These are phyloP conservation scores for Rhynchotus rufescens DNA, from an alignment of 2,797 vertebrate species.

Conservation along the genomic window DNA sequence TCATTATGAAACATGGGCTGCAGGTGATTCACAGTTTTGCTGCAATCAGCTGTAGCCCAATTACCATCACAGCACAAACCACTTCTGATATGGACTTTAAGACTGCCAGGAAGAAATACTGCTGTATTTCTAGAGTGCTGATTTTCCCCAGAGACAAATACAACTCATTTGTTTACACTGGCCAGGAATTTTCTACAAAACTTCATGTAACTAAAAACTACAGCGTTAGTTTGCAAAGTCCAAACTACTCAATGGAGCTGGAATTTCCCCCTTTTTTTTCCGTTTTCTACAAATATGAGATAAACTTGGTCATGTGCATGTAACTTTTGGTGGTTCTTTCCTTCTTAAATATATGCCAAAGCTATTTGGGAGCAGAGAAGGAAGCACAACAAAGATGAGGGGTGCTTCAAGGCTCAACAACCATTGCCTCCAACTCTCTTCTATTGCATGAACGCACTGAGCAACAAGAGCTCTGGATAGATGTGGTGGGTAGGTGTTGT, in stretches of 20 bases:
- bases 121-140: accelerated
- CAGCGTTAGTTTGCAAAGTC: accelerated
- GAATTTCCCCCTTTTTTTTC: not conserved
- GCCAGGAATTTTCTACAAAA: not conserved
- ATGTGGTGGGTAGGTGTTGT: no score
- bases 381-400: not conserved
- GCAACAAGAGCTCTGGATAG: not conserved
- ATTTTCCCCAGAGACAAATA: not conserved
- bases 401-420: not conserved
- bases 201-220: not conserved
- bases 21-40: constrained; percentile 62
- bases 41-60: constrained; percentile 65
- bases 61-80: constrained; percentile 52
- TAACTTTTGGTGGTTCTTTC: not conserved
- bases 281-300: not conserved
- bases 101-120: not conserved
- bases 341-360: not conserved
- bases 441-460: not conserved
- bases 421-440: not conserved
- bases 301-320: not conserved
- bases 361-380: not conserved
- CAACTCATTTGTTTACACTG: not conserved
- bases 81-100: not conserved
- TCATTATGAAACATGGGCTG: constrained; percentile 61
- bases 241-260: not conserved